Base-by-base conservation (phyloP, 2,888 invertebrate species). In the Melieria crassipennis region DNA sequence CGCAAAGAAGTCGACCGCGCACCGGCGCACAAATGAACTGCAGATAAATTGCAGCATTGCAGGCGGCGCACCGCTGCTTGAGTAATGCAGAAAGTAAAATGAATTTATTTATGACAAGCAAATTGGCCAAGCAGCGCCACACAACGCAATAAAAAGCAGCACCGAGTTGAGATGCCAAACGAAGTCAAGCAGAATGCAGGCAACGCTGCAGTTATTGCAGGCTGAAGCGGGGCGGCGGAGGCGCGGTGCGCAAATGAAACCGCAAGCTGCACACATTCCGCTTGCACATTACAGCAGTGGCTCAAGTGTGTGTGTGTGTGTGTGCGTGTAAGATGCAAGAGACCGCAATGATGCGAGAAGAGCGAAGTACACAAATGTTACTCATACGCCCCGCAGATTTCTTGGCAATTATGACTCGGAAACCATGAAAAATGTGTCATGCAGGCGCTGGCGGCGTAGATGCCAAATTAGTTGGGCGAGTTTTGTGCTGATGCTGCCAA, bases 41-140 rank as follows among this genome's bases (percentile, higher is more conserved):
- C 68, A 65, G 67, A 68, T 73, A 70, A 71, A 70, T 65, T 65
- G 69, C 69, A 56, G 68, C 70, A 70, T 67, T 61, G 43, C 42
- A 50, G 50, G 60, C 43, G 61, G 60, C 57, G 60, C 57, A 67
- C 16, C n/a, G 50, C 46, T 16, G 4, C 30, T 30, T 5, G 11
- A 13, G 42, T 47, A 9, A 16, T 56, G 13, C 13, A 52, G 42
- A 42, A 50, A 16, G 7, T 42, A 42, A 45, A 50, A 11, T 13
- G 30, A 30, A 30, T 30, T 30, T 30, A 30, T 30, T 30, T 30
- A 30, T 30, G 30, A 30, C 30, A 30, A 30, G 30, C 30, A 30
- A 30, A 30, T 30, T 30, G 30, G 30, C 30, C 30, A 30, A 30
- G 30, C 30, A 30, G 30, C 30, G 30, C 30, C 30, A 48, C 5